phyloP scores from a whole-genome alignment of 2,888 invertebrate species.

The Ectemnius continuus region DNA sequence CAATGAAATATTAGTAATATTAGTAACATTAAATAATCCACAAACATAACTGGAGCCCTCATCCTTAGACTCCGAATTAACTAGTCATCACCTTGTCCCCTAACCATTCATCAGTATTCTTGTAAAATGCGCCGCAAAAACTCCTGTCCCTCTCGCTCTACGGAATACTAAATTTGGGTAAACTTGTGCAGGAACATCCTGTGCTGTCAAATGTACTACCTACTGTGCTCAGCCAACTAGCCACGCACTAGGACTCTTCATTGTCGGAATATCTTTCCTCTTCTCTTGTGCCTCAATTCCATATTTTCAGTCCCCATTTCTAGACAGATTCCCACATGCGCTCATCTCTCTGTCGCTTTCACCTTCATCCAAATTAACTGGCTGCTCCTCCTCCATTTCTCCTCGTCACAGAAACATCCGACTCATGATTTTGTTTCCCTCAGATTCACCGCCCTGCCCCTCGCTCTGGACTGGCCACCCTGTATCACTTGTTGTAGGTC shows the following conservation, averaged over 20 bases:
- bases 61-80: conserved; percentile 12
- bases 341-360: conserved; percentile 18
- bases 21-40: conserved; percentile 10
- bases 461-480: too few species aligned
- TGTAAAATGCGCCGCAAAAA: conserved; percentile 30
- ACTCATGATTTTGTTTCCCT: too few species aligned
- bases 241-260: conserved; percentile 34
- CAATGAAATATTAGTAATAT: conserved; percentile 18
- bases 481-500: too few species aligned
- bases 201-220: conserved; percentile 10
- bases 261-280: conserved; percentile 28
- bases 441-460: too few species aligned
- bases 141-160: conserved; percentile 25
- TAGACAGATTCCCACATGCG: conserved; percentile 26
- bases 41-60: conserved; percentile 12
- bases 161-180: conserved; percentile 29
- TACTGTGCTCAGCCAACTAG: conserved; percentile 30
- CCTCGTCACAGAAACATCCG: too few species aligned
- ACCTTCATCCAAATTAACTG: conserved; percentile 11
- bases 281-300: conserved; percentile 22
- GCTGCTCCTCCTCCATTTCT: too few species aligned
- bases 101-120: conserved; percentile 13
- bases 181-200: conserved; percentile 12
- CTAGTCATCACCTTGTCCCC: not conserved
- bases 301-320: conserved; percentile 23